Evolutionary conservation across 1,140 invertebrate genomes (phyloP), one percentile per base, ranked within the genome.

Genomic region (Meloidogyne floridensis): DNA sequence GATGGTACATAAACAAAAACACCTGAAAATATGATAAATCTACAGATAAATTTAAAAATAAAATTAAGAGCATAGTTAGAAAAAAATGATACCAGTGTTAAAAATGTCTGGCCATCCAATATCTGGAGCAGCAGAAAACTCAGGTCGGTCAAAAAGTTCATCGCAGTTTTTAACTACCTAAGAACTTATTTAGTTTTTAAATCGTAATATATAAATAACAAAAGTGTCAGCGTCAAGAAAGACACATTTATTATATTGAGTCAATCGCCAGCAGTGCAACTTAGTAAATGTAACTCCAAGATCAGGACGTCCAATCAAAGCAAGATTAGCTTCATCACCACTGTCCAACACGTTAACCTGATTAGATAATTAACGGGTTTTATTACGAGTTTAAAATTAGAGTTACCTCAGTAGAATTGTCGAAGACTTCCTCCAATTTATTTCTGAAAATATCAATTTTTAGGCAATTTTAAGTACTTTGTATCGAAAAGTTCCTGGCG

Each of bases 91-190:
- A 80, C 96, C 96, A 15, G 95, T 96, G 91, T 98, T 98, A 90
- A 97, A 97, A 90, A 95, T 96, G 89, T 98, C 96, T 2, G 96
- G 96, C 96, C 96, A 97, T 84, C 96, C 96, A 75, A 96, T 94
- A 91, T 98, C 96, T 0, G 95, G 94, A 7, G 95, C 95, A 0
- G 96, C 96, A 3, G 96, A 96, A 32, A 98, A 91, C 91, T 98
- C 96, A 84, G 96, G 95, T 71, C 95, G 92, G 80, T 96, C 94
- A 87, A 98, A 98, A 20, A 98, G 91, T 90, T 98, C 96, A 91
- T 98, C 96, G 90, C 94, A 94, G 90, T 97, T 96, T 92, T 94
- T 93, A 78, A 97, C 88, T 4, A 97, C 93, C 95, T 83, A 69
- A 84, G 18, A 8, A 51, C 11, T 3, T 69, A 32, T 32, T 18